These are phyloP conservation scores for Corbicula japonica DNA, from an alignment of 2,888 invertebrate species.

Conservation along the genomic window DNA sequence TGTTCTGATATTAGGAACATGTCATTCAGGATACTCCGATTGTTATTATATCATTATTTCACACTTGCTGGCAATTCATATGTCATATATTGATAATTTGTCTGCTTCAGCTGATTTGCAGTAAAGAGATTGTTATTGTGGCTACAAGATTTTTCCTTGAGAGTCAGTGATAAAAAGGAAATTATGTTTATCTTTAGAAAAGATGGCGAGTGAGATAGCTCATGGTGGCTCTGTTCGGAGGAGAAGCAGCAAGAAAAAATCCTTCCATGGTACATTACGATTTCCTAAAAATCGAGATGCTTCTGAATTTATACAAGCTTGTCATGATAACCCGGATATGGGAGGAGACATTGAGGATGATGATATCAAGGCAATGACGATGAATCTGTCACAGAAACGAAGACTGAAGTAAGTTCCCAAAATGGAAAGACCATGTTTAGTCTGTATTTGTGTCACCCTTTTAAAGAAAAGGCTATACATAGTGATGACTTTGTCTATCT, in stretches of 20 bases:
- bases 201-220: slow-evolving; percentile 67
- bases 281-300: slow-evolving; percentile 54
- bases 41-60: too few species aligned
- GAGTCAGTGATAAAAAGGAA: slow-evolving; percentile 14
- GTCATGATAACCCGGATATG: slow-evolving; percentile 65
- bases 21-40: too few species aligned
- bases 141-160: too few species aligned
- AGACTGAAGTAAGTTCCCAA: slow-evolving; percentile 76
- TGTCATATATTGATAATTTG: too few species aligned
- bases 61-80: too few species aligned
- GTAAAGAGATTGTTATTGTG: too few species aligned
- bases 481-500: too few species aligned
- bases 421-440: too few species aligned
- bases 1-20: too few species aligned
- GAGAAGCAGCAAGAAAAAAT: slow-evolving; percentile 49
- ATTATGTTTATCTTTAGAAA: slow-evolving; percentile 51
- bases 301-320: slow-evolving; percentile 56
- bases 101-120: too few species aligned
- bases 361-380: slow-evolving; percentile 75
- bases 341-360: slow-evolving; percentile 67
- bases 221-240: slow-evolving; percentile 40
- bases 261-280: slow-evolving; percentile 64
- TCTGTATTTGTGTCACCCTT: too few species aligned
- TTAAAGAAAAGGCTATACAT: too few species aligned
- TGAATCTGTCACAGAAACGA: slow-evolving; percentile 73